Evolutionary conservation across 2,888 invertebrate genomes (phyloP), one percentile per base, ranked within the genome.

Genomic region (Drosophila koepferae): DNA sequence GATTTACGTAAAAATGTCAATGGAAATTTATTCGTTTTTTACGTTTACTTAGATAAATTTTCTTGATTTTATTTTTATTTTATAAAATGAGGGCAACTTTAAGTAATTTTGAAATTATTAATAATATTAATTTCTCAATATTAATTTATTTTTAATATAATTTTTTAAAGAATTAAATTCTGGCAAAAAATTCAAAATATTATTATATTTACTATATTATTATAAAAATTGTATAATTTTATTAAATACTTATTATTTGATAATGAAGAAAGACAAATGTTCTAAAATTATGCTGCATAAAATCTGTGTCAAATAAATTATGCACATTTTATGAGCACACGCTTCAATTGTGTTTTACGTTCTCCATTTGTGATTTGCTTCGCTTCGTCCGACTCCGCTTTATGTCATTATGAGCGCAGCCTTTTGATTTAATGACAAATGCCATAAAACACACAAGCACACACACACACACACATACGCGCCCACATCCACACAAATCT

Each of bases 351-450:
- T 72, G 31, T 67, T 77, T 71, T 60, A 51, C 70, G 62, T 76
- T 67, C 76, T 65, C 60, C 69, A 81, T 75, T 81, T 72, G 41
- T 61, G 67, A 78, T 75, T 76, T 63, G 60, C 60, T 66, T 23
- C 34, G 56, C 31, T 23, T 40, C 40, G 46, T 18, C 46, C 16
- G 46, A 41, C 55, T 55, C 31, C 55, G 61, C 81, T 85, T 85
- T 74, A 89, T 85, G 72, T 80, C 78, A 85, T 87, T 82, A 86
- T 86, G 89, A 89, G 89, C 71, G 72, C 74, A 80, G 88, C 75
- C 77, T 87, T 87, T 86, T 89, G 89, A 80, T 89, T 89, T 87
- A 87, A 89, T 84, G 85, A 75, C 82, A 80, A 77, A 82, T 84
- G 77, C 85, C 82, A 84, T 89, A 89, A 87, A 89, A 77, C 54